These are phyloP conservation scores for Porites divaricata DNA, from an alignment of 92 coral and sea anemone species.

Conservation along the genomic window DNA sequence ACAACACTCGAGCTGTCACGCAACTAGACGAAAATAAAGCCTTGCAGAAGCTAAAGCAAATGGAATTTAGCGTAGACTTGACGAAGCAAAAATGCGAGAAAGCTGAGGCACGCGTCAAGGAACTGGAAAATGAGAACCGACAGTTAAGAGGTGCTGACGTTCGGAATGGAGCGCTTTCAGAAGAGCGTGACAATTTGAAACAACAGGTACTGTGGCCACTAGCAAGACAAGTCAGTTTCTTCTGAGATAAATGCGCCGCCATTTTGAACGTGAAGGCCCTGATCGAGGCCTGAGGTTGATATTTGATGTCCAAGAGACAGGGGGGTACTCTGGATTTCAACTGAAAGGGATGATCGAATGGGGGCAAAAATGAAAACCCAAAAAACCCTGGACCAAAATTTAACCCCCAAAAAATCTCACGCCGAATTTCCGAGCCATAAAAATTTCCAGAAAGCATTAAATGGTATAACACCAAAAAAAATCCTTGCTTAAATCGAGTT, in stretches of 20 bases:
- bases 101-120: constrained; percentile 63
- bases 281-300: too few species aligned
- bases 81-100: constrained; percentile 76
- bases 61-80: constrained; percentile 68
- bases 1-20: constrained; percentile 48
- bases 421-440: too few species aligned
- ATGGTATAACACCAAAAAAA: too few species aligned
- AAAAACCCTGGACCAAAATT: too few species aligned
- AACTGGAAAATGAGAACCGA: constrained; percentile 62
- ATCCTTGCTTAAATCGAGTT: too few species aligned
- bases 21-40: constrained; percentile 40
- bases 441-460: too few species aligned
- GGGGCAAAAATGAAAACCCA: too few species aligned
- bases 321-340: too few species aligned
- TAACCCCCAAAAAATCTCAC: too few species aligned
- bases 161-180: constrained; percentile 33
- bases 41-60: constrained; percentile 56
- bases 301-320: too few species aligned
- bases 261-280: too few species aligned
- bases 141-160: constrained; percentile 69
- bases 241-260: background rate
- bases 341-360: too few species aligned
- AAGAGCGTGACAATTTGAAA: constrained; percentile 58
- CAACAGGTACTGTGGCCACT: constrained; percentile 26
- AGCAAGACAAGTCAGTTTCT: background rate